Percentiles rank a stretch among this genome's conserved stretches.
phyloP scores from a whole-genome alignment of 2,888 invertebrate genomes.

The Cyclophora albipunctata region DNA sequence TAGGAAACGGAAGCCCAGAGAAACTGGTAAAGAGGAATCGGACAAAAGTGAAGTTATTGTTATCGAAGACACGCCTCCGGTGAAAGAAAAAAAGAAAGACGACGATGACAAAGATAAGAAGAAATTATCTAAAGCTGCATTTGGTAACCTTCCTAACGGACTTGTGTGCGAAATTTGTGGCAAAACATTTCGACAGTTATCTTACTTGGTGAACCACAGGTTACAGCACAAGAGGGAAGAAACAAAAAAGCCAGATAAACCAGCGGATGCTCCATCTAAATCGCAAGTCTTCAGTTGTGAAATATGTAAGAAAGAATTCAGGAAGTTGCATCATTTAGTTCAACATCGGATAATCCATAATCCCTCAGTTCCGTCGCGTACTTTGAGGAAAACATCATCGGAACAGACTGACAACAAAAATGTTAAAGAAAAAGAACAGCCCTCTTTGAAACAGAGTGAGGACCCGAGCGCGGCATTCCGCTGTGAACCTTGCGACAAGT shows the following conservation, averaged over 20 bases:
- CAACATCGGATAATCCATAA: conserved; percentile 65
- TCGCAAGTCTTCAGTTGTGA: conserved; percentile 52
- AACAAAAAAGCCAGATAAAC: conserved; percentile 33
- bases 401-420: conserved; percentile 45
- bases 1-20: conserved; percentile 44
- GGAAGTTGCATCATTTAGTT: conserved; percentile 65
- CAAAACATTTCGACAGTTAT: conserved; percentile 64
- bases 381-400: conserved; percentile 48
- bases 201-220: conserved; percentile 62
- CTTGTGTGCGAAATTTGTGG: conserved; percentile 64
- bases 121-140: conserved; percentile 30
- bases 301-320: conserved; percentile 64
- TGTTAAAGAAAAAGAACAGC: conserved; percentile 26
- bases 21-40: conserved; percentile 28
- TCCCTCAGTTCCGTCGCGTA: conserved; percentile 31
- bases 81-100: conserved; percentile 14
- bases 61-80: conserved; percentile 46
- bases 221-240: conserved; percentile 53
- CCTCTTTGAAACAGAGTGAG: conserved; percentile 35
- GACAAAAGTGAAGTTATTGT: conserved; percentile 45
- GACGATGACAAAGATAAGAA: conserved; percentile 28
- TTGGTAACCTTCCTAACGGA: conserved; percentile 24
- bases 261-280: conserved; percentile 17
- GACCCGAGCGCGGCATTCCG: conserved; percentile 62
- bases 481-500: conserved; percentile 70